Evolutionary conservation across 2,797 vertebrate genomes (phyloP), one percentile per base, ranked within the genome.

Genomic region (Enteromius mattozi): DNA sequence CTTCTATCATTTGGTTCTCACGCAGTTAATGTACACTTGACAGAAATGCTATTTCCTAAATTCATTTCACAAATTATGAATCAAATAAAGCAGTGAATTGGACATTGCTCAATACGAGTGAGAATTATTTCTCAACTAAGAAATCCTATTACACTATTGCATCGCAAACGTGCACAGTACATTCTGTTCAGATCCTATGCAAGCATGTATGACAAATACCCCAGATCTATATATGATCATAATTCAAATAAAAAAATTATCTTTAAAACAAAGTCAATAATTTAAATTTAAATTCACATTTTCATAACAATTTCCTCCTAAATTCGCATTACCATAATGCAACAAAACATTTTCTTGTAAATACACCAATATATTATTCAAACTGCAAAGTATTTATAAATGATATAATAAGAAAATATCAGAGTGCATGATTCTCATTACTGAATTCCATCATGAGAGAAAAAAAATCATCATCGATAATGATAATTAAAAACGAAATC

Each of bases 141-240:
- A 75, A 59, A 76, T 21, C 45, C 33, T 54, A 40, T 51, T 27
- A 51, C n/a, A 40, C n/a, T 37, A 74, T 75, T 66, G n/a, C 71
- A 82, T 82, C 30, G 75, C 56, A 5, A 75, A n/a, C 5, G 27
- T 40, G 47, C 30, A 27, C 14, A 30, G 45, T 40, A 76, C 33
- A 37, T 6, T 5, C 30, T 51, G 81, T 40, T 21, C 40, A 2
- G 30, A 75, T 63, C 40, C 21, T 13, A 65, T 33, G 21, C 14
- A 49, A 65, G 27, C 21, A 71, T 16, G 6, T 33, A 9, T 45
- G 37, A 81, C 19, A 21, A 80, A 27, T 21, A 10, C 35, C 17
- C 16, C 16, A 21, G 16, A 65, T 24, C 13, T 21, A 45, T 17
- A 45, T 14, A 65, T 24, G 4, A n/a, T 14, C 13, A 24, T 16